Percentiles rank a stretch among this genome's conserved stretches.
Evolutionary conservation across 2,888 invertebrate species (phyloP).

Genomic region (Latrodectus hesperus): DNA sequence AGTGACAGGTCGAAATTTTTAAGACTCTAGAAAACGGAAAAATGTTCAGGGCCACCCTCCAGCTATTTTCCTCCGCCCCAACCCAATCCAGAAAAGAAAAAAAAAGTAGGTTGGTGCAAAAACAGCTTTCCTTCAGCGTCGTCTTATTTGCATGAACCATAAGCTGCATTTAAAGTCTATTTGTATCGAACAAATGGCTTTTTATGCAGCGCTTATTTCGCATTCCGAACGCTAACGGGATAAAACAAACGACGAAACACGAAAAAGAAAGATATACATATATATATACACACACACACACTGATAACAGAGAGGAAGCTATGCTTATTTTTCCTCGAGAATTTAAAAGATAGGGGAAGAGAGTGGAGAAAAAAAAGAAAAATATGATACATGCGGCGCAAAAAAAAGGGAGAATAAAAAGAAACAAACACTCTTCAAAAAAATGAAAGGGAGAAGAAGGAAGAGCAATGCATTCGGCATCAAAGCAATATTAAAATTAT

Average conservation of each 20-base stretch:
- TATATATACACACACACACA: conserved; percentile 23
- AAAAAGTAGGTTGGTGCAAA: conserved; percentile 1
- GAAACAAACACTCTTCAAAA: neutral
- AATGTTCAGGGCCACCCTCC: neutral
- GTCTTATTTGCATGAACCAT: conserved; percentile 68
- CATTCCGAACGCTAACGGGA: conserved; percentile 63
- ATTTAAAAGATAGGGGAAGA: conserved; percentile 4
- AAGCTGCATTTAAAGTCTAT: conserved; percentile 70
- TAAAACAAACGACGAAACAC: conserved; percentile 67
- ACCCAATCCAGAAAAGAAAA: neutral
- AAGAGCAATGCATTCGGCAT: conserved; percentile 61
- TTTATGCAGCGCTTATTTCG: conserved; percentile 64
- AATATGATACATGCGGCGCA: conserved; percentile 30
- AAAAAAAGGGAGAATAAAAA: conserved; percentile 10
- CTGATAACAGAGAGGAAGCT: conserved; percentile 22
- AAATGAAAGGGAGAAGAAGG: neutral
- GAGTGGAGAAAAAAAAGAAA: conserved; percentile 20
- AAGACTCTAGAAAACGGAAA: conserved; percentile 28
- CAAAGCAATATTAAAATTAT: conserved; percentile 69
- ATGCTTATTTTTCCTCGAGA: conserved; percentile 38
- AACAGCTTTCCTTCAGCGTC: conserved; percentile 52
- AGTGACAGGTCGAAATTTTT: conserved; percentile 55
- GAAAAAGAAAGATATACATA: conserved; percentile 33
- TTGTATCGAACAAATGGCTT: conserved; percentile 69
- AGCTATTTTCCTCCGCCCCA: neutral